A percentile compares a stretch with the other conserved stretches of the same genome.
phyloP scores from a whole-genome alignment of 2,797 vertebrate genomes.

The Tiaroga cobitis region DNA sequence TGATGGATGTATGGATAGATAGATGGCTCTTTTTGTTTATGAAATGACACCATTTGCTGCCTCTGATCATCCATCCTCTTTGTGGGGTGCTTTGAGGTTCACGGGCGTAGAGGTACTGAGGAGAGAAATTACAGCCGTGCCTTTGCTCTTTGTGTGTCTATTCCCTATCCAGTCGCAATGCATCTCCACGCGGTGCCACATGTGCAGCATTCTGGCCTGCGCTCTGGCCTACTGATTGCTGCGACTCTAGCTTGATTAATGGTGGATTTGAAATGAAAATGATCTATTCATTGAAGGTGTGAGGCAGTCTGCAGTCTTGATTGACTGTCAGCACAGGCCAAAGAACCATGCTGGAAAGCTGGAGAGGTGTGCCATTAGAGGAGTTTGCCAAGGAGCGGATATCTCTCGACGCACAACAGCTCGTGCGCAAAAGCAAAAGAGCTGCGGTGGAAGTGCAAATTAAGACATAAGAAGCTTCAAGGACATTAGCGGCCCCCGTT shows the following conservation, averaged over 20 bases:
- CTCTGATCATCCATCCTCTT: slow-evolving; percentile 42
- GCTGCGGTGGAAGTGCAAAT: slow-evolving; percentile 46
- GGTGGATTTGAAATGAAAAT: slow-evolving; percentile 68
- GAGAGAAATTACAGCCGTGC: slow-evolving; percentile 25
- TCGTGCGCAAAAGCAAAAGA: slow-evolving; percentile 52
- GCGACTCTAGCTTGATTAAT: slow-evolving; percentile 67
- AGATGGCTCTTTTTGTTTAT: background rate
- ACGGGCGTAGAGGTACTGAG: background rate
- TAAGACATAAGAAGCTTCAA: slow-evolving; percentile 52
- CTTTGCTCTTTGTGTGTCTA: slow-evolving; percentile 40
- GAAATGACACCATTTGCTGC: slow-evolving; percentile 4
- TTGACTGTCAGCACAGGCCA: slow-evolving; percentile 67
- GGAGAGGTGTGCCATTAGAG: slow-evolving; percentile 54
- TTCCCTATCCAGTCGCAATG: slow-evolving; percentile 61
- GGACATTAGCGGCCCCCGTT: slow-evolving; percentile 54
- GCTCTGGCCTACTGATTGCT: slow-evolving; percentile 64
- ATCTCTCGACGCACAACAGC: slow-evolving; percentile 31
- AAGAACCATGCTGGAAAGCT: slow-evolving; percentile 62
- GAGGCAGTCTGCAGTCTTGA: slow-evolving; percentile 64
- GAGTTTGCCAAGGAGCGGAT: slow-evolving; percentile 24
- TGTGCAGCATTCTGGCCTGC: slow-evolving; percentile 58
- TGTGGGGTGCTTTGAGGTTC: background rate
- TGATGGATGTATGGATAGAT: background rate
- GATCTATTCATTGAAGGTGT: slow-evolving; percentile 61
- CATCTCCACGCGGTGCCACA: slow-evolving; percentile 56